Conservation (phyloP, 2,888 invertebrate species). For the Globia sparganii region DNA sequence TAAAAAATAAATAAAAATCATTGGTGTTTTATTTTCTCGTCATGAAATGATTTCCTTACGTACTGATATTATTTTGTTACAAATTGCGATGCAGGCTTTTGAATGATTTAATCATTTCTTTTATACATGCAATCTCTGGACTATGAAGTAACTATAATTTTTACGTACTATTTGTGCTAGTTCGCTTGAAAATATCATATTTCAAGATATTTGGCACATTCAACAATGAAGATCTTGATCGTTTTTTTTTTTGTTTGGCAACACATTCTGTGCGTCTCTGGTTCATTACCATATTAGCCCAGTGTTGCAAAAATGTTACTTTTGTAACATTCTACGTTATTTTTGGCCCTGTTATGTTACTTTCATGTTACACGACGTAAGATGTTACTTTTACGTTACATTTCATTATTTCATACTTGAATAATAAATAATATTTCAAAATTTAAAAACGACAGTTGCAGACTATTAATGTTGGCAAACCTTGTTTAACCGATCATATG, state of each 20-base stretch:
- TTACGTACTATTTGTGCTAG: neutral
- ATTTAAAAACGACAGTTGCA: too few species aligned
- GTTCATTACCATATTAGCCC: too few species aligned
- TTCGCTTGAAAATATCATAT: neutral
- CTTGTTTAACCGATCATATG: too few species aligned
- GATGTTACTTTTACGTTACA: too few species aligned
- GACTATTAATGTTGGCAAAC: too few species aligned
- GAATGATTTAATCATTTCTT: neutral
- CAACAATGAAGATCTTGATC: neutral
- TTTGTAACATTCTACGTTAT: too few species aligned
- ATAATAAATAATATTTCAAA: too few species aligned
- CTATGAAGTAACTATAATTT: neutral
- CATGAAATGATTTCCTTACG: neutral
- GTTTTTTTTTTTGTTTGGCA: neutral
- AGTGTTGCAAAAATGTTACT: too few species aligned
- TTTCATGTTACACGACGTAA: too few species aligned
- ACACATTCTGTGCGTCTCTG: neutral
- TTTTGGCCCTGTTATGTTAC: too few species aligned
- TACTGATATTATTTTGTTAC: neutral
- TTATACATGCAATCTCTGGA: neutral
- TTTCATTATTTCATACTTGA: too few species aligned
- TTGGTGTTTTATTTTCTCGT: constrained; percentile 62
- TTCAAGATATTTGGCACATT: neutral
- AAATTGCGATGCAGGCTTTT: neutral
- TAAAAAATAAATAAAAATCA: constrained; percentile 76